A percentile compares a stretch with the other conserved stretches of the same genome.
phyloP scores from a whole-genome alignment of 2,888 invertebrate genomes.

The Dasysyrphus albostriatus region DNA sequence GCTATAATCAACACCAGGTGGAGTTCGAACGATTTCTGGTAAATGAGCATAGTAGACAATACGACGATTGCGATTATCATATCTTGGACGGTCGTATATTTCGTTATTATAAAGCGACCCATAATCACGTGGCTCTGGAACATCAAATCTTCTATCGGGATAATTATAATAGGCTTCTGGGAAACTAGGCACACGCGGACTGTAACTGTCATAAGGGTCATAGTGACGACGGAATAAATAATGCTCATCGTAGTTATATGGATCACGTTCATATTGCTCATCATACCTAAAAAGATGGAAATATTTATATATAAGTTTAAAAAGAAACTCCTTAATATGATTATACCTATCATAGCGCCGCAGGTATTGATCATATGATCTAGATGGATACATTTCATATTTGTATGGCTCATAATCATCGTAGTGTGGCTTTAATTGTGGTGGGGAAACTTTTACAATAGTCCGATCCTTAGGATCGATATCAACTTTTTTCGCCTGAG shows the following conservation, averaged over 20 bases:
- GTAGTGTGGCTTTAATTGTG: conserved; percentile 72
- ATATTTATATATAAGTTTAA: neutral
- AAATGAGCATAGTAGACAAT: conserved; percentile 89
- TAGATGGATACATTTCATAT: conserved; percentile 81
- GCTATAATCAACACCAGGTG: conserved; percentile 84
- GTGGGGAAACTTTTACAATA: conserved; percentile 72
- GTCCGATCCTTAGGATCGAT: conserved; percentile 76
- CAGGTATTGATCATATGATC: conserved; percentile 82
- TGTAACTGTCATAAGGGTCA: conserved; percentile 83
- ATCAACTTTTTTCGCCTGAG: conserved; percentile 85
- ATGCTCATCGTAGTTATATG: conserved; percentile 81
- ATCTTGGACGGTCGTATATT: conserved; percentile 80
- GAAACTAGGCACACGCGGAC: conserved; percentile 81
- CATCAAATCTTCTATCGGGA: conserved; percentile 82
- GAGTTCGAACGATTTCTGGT: conserved; percentile 88
- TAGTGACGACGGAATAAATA: conserved; percentile 82
- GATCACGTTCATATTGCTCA: conserved; percentile 82
- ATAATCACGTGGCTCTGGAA: conserved; percentile 81
- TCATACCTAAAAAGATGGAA: conserved; percentile 79
- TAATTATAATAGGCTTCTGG: conserved; percentile 83
- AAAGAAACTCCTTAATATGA: no score
- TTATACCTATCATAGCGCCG: conserved; percentile 82
- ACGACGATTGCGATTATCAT: conserved; percentile 81
- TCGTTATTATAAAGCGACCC: conserved; percentile 80
- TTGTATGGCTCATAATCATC: conserved; percentile 77